These are phyloP conservation scores for Phyto melanocephala DNA, from an alignment of 2,888 invertebrate species.

Conservation along the genomic window DNA sequence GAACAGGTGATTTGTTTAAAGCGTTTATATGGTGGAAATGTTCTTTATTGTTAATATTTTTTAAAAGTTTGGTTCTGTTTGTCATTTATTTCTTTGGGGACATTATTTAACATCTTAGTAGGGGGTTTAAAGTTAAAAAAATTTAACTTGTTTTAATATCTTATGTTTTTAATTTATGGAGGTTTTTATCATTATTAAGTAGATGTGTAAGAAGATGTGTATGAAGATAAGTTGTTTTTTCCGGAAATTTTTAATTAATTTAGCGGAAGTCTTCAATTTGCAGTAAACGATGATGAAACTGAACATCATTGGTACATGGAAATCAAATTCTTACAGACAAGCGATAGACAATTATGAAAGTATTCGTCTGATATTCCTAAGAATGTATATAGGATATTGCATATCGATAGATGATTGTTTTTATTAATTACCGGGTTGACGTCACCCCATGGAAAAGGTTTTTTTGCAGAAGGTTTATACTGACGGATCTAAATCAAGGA, in stretches of 20 bases:
- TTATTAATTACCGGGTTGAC: too few relatives aligned
- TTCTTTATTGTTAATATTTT: constrained; percentile 38
- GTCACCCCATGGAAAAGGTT: too few relatives aligned
- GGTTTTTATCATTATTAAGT: constrained; percentile 64
- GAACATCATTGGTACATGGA: too few relatives aligned
- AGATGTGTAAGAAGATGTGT: constrained; percentile 41
- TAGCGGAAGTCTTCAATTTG: background rate
- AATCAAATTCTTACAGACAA: too few relatives aligned
- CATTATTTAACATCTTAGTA: constrained; percentile 49
- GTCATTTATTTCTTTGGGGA: constrained; percentile 27
- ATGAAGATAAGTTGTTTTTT: background rate
- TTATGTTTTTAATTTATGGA: constrained; percentile 54
- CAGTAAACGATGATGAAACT: too few relatives aligned
- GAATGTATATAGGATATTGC: too few relatives aligned
- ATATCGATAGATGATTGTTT: too few relatives aligned
- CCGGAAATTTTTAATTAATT: constrained; percentile 28
- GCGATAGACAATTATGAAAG: too few relatives aligned
- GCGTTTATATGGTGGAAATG: constrained; percentile 12
- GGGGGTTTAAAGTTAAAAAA: constrained; percentile 49
- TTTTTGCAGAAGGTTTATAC: too few relatives aligned
- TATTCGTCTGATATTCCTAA: too few relatives aligned
- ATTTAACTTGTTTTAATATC: background rate
- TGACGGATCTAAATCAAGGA: too few relatives aligned
- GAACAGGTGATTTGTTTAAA: constrained; percentile 67
- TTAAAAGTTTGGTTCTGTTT: constrained; percentile 26